Evolutionary conservation across 2,113 vertebrate species (phyloP).

Genomic region (Pholis gunnellus): DNA sequence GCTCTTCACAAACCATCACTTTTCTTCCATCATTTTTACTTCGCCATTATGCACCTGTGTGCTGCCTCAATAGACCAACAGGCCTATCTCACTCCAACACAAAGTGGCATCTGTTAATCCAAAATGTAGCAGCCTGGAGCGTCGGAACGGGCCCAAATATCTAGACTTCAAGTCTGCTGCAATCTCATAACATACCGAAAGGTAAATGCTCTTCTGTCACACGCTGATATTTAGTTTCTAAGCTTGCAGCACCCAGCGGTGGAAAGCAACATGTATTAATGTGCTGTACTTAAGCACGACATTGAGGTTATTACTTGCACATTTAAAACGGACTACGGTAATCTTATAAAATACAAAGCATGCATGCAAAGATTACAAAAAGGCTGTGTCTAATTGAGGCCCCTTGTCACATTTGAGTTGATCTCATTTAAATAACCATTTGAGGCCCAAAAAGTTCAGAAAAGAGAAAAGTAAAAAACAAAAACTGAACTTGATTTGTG

Average conservation of each 20-base stretch:
- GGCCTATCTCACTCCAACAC: conserved; percentile 71
- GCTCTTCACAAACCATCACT: conserved; percentile 70
- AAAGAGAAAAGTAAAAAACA: neutral
- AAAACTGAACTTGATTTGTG: neutral
- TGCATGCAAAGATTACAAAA: neutral
- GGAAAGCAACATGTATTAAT: neutral
- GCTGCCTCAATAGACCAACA: conserved; percentile 55
- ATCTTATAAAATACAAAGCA: neutral
- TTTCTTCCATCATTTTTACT: conserved; percentile 57
- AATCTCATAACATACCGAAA: conserved; percentile 44
- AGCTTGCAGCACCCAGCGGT: neutral
- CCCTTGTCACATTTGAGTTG: neutral
- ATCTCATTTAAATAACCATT: neutral
- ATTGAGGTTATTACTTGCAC: neutral
- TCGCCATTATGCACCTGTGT: conserved; percentile 71
- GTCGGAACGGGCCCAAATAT: conserved; percentile 41
- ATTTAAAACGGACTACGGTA: neutral
- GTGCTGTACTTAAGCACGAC: neutral
- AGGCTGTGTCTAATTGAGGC: neutral
- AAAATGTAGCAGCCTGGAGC: conserved; percentile 56
- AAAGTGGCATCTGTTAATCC: conserved; percentile 73
- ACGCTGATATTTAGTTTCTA: conserved; percentile 18
- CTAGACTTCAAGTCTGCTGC: conserved; percentile 30
- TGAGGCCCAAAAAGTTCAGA: neutral
- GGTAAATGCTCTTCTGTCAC: conserved; percentile 37